Percentiles rank a stretch among this genome's conserved stretches.
Evolutionary conservation across 2,113 vertebrate species (phyloP).

Genomic region (Salvator merianae): DNA sequence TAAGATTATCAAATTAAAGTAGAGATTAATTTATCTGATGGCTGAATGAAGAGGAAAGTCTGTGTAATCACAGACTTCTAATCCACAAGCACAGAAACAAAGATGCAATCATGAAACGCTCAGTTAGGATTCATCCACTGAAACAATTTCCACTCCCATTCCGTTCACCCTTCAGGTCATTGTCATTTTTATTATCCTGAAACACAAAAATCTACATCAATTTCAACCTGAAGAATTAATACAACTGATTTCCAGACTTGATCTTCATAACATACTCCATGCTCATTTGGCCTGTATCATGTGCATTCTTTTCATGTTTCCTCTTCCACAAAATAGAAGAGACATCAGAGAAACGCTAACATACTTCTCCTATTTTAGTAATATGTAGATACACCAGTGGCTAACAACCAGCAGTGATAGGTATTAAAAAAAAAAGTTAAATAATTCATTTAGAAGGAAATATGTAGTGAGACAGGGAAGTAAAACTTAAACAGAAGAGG

Average conservation of each 20-base stretch:
- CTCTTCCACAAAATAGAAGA: not conserved
- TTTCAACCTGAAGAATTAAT: not conserved
- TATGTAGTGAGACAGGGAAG: conserved; percentile 31
- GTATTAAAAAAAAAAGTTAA: conserved; percentile 7
- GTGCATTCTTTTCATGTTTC: not conserved
- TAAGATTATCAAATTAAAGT: conserved; percentile 57
- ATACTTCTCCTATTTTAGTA: not conserved
- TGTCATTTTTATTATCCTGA: not conserved
- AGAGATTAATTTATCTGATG: conserved; percentile 58
- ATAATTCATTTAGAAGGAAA: conserved; percentile 48
- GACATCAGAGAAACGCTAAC: not conserved
- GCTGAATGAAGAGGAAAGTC: conserved; percentile 47
- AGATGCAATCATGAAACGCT: conserved; percentile 25
- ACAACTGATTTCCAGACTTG: not conserved
- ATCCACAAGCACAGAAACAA: not conserved
- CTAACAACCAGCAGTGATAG: fast-evolving
- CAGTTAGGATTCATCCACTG: not conserved
- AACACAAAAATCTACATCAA: not conserved
- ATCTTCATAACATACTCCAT: not conserved
- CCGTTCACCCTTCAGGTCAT: not conserved
- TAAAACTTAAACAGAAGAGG: conserved; percentile 38
- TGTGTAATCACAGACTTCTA: conserved; percentile 46
- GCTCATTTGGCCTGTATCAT: not conserved
- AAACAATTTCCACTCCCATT: not conserved
- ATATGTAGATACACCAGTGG: not conserved